Conservation (phyloP, 2,797 vertebrate genomes). For the Sarcoramphus papa region DNA sequence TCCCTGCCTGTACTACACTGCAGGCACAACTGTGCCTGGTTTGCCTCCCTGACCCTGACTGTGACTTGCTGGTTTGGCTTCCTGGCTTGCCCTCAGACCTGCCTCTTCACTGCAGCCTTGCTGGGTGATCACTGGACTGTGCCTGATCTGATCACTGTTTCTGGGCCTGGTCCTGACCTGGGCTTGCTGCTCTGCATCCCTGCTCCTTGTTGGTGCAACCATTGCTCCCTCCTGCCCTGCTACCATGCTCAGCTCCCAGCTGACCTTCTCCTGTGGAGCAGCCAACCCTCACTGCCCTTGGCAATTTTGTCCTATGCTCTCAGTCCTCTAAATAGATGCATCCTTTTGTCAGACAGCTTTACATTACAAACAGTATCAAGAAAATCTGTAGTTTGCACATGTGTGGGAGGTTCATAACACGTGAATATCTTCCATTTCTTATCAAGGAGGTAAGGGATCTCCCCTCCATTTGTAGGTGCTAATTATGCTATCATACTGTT, state of each 20-base stretch:
- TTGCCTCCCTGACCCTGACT: background rate
- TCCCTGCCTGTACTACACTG: background rate
- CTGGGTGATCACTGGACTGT: background rate
- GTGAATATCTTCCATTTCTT: background rate
- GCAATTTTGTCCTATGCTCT: background rate
- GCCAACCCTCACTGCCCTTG: background rate
- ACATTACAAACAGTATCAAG: background rate
- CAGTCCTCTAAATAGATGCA: background rate
- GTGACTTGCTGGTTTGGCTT: background rate
- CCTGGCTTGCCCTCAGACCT: background rate
- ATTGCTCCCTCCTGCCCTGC: background rate
- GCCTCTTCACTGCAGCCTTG: background rate
- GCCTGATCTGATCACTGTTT: background rate
- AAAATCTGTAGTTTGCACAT: background rate
- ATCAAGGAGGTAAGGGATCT: accelerated
- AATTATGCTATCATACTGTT: accelerated
- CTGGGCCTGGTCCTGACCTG: background rate
- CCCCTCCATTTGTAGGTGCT: background rate
- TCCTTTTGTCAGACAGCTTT: background rate
- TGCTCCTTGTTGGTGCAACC: background rate
- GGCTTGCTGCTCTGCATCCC: background rate
- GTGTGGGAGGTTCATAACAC: accelerated
- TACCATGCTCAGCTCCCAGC: accelerated
- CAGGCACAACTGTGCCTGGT: background rate
- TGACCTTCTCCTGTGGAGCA: background rate